Base-by-base conservation (phyloP, 1,140 invertebrate species). In the Battus philenor region DNA sequence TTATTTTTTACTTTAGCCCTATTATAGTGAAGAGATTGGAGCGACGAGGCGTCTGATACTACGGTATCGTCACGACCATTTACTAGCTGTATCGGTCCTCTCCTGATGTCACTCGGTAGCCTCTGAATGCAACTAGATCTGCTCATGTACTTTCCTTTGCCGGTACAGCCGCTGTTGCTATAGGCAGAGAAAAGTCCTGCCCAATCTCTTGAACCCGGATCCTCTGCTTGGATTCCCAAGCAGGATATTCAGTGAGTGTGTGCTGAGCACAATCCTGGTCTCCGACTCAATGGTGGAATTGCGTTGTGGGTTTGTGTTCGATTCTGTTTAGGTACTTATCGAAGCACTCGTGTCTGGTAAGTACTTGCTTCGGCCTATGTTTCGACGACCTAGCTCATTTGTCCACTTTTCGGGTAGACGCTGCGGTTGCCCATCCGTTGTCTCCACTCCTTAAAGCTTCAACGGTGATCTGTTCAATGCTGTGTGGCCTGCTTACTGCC, bases 261-360 rank as follows among this genome's bases (percentile, higher is more conserved):
- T 46, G 44, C 12, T 27, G 32, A 8, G 32, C 44, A 12, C 18
- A 16, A 10, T 46, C 44, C 12, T 17, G 2, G 1, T 26, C 34
- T 1, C 15, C 5, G 5, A 7, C 27, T 15, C 46, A 48, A 8
- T 47, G 45, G 9, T 47, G 27, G n/a, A 33, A 39, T 16, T 32
- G 13, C 4, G 45, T 15, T 8, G 45, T 29, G 1, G 6, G 15
- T 12, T 47, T 10, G 2, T 16, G 27, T 0, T 34, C 45, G n/a
- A 47, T 47, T 4, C 33, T 16, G 15, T 46, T 15, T 22, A 34
- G 44, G 30, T 32, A 32, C 30, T 32, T 13, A 6, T 13, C 12
- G 11, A 32, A 32, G 6, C 6, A 26, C 1, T 9, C 24, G 7
- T 2, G 24, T 1, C 6, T 9, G 2, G 24, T 26, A 9, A 7